Evolutionary conservation across 1,140 invertebrate species (phyloP).

Genomic region (Pogonomyrmex californicus): DNA sequence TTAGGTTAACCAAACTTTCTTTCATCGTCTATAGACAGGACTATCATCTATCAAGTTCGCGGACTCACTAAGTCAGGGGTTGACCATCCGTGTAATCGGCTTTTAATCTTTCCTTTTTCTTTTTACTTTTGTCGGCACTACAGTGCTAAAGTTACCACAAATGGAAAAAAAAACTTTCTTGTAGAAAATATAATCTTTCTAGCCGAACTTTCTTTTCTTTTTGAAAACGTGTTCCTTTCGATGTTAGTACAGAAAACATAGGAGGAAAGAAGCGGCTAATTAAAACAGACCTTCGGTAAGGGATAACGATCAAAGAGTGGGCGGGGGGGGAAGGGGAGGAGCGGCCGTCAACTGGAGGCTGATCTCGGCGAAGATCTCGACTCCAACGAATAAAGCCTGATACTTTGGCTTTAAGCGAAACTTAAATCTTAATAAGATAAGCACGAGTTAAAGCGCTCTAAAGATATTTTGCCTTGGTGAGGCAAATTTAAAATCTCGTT

Average conservation of each 20-base stretch:
- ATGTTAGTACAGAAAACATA: neutral
- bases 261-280: neutral
- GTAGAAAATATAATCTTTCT: neutral
- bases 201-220: neutral
- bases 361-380: neutral
- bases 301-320: neutral
- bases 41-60: neutral
- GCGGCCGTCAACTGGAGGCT: neutral
- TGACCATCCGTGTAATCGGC: neutral
- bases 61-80: slow-evolving; percentile 1
- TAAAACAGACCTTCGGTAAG: neutral
- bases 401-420: too few species aligned
- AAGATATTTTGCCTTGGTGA: too few species aligned
- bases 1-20: neutral
- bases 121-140: neutral
- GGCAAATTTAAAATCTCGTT: too few species aligned
- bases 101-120: neutral
- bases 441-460: too few species aligned
- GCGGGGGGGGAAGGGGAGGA: neutral
- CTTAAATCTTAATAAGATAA: too few species aligned
- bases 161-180: neutral
- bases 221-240: neutral
- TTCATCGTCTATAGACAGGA: slow-evolving; percentile 19
- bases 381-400: neutral
- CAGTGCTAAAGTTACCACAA: neutral